Percentiles rank a stretch among this genome's conserved stretches.
Evolutionary conservation across 64 coral and sea anemone species (phyloP).

Genomic region (Montipora capricornis): DNA sequence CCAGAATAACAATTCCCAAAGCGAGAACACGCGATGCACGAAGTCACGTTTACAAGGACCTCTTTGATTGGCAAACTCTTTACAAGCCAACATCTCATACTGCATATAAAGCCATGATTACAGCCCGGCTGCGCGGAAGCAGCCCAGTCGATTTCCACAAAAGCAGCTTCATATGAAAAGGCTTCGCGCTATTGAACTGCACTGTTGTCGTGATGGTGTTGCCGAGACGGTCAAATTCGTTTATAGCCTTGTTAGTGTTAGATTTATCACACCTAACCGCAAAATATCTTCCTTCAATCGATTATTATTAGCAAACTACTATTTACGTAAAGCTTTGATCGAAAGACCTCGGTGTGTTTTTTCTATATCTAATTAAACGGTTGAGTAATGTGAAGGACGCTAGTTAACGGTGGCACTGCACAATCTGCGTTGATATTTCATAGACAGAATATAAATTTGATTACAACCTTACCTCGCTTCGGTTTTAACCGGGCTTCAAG

Average conservation of each 20-base stretch:
- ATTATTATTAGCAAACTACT: constrained; percentile 4
- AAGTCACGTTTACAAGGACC: constrained; percentile 37
- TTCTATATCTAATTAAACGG: not conserved
- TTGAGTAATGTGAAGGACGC: not conserved
- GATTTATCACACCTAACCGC: constrained; percentile 13
- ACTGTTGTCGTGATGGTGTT: not conserved
- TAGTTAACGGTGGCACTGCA: not conserved
- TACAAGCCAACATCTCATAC: constrained; percentile 38
- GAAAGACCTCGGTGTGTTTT: not conserved
- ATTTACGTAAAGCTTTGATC: constrained; percentile 13
- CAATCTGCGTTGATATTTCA: not conserved
- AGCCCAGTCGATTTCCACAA: not conserved
- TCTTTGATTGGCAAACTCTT: constrained; percentile 27
- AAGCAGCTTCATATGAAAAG: not conserved
- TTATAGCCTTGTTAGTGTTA: constrained; percentile 31
- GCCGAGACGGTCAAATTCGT: constrained; percentile 23
- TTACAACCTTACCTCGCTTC: constrained; percentile 54
- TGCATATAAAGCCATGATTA: not conserved
- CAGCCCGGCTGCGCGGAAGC: not conserved
- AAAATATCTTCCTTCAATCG: constrained; percentile 9
- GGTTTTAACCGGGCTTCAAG: constrained; percentile 65
- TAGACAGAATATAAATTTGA: not conserved
- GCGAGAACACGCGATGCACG: constrained; percentile 22
- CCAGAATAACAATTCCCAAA: constrained; percentile 39
- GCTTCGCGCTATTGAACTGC: not conserved